These are phyloP conservation scores for Eunapius fragilis DNA, from an alignment of 37 sponge, comb jelly and placozoan genomes.

Conservation along the genomic window DNA sequence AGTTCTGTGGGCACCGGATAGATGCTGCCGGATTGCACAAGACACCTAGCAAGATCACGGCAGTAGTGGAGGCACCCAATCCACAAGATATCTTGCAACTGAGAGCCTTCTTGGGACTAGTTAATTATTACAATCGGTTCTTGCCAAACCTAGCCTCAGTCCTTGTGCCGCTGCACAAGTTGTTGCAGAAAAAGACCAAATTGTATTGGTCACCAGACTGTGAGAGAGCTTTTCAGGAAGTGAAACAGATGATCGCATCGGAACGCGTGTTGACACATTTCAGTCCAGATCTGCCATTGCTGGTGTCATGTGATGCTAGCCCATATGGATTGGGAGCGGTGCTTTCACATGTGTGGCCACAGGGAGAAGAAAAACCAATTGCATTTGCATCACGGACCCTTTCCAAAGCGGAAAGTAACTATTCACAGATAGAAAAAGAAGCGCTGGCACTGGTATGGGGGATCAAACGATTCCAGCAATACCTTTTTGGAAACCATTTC, in stretches of 20 bases:
- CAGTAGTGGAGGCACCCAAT: slow-evolving; percentile 14
- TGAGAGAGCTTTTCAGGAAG: not conserved
- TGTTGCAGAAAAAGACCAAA: not conserved
- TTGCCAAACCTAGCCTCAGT: not conserved
- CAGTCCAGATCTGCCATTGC: not conserved
- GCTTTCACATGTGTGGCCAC: slow-evolving; percentile 19
- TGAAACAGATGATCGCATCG: not conserved
- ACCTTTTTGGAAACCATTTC: no score
- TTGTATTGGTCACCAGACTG: slow-evolving; percentile 5
- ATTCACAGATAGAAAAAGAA: slow-evolving; percentile 44
- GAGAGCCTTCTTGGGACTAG: slow-evolving; percentile 11
- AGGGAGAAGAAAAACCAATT: slow-evolving; percentile 38
- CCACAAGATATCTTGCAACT: slow-evolving; percentile 31
- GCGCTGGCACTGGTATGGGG: no score
- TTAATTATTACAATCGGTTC: slow-evolving; percentile 35
- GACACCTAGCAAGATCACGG: slow-evolving; percentile 10
- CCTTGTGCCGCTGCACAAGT: slow-evolving; percentile 9
- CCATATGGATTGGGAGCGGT: slow-evolving; percentile 35
- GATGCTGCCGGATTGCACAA: not conserved
- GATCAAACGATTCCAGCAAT: no score
- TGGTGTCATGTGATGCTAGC: not conserved
- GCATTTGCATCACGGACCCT: slow-evolving; percentile 47
- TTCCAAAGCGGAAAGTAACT: slow-evolving; percentile 13
- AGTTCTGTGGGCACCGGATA: slow-evolving; percentile 14
- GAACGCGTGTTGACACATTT: not conserved